Percentiles rank a stretch among this genome's conserved stretches.
Conservation (phyloP, 2,797 vertebrate genomes). For the Cyprinella venusta region DNA sequence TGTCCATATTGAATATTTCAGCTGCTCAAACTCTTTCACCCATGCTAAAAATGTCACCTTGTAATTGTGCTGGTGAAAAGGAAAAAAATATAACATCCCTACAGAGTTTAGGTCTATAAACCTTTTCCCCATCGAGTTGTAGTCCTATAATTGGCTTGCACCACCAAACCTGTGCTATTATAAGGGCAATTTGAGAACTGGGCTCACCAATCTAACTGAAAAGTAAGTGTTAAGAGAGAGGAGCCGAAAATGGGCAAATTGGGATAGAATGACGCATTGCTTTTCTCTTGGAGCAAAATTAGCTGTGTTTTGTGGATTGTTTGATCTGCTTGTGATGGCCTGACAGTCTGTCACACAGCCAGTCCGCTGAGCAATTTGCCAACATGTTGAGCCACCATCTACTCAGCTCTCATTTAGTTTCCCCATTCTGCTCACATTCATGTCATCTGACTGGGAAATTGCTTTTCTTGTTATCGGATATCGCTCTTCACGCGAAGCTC, state of each 20-base stretch:
- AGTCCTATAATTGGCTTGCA: conserved; percentile 46
- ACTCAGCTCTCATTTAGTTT: conserved; percentile 13
- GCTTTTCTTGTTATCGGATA: conserved; percentile 60
- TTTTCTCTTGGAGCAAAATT: conserved; percentile 37
- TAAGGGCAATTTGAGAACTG: conserved; percentile 35
- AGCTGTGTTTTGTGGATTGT: conserved; percentile 43
- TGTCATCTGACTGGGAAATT: conserved; percentile 57
- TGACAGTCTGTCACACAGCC: conserved; percentile 50
- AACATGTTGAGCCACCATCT: conserved; percentile 27
- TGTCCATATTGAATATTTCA: conserved; percentile 12
- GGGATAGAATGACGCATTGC: conserved; percentile 16
- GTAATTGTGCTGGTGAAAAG: conserved; percentile 16
- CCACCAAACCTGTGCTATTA: conserved; percentile 36
- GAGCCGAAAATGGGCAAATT: neutral
- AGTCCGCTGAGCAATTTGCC: conserved; percentile 39
- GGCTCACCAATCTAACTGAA: conserved; percentile 47
- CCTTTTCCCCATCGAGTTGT: conserved; percentile 17
- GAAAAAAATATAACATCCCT: conserved; percentile 17
- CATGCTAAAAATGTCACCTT: conserved; percentile 15
- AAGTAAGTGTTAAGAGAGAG: conserved; percentile 25
- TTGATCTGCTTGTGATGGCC: conserved; percentile 25
- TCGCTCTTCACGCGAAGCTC: conserved; percentile 49
- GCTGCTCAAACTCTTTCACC: neutral
- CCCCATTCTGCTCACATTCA: conserved; percentile 21
- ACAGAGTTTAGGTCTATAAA: conserved; percentile 41